A percentile compares a stretch with the other conserved stretches of the same genome.
Evolutionary conservation across 1,140 invertebrate genomes (phyloP).

Genomic region (Drosophila nigrodunni): DNA sequence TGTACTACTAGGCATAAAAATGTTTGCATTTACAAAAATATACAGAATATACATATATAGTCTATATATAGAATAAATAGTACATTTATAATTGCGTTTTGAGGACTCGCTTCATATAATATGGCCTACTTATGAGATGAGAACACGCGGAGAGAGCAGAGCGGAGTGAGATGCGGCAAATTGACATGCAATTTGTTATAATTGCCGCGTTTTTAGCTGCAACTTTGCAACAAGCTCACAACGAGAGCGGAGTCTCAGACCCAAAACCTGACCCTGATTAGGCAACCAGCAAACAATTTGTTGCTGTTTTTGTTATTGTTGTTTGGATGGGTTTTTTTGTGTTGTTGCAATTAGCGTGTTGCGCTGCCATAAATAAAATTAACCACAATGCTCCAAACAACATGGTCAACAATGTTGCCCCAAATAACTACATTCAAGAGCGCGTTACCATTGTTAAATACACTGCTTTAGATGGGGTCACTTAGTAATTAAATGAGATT

Average conservation of each 20-base stretch:
- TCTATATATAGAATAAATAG: slow-evolving; percentile 4
- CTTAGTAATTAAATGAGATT: not conserved
- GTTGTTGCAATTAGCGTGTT: slow-evolving; percentile 72
- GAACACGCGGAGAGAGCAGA: not conserved
- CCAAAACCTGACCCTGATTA: slow-evolving; percentile 69
- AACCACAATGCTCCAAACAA: slow-evolving; percentile 72
- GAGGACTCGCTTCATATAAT: not conserved
- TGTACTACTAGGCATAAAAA: slow-evolving; percentile 70
- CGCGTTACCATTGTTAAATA: slow-evolving; percentile 21
- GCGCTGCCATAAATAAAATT: slow-evolving; percentile 76
- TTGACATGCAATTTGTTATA: slow-evolving; percentile 81
- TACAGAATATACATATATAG: slow-evolving; percentile 24
- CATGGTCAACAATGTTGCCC: slow-evolving; percentile 42
- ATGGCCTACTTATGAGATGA: slow-evolving; percentile 29
- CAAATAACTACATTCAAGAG: slow-evolving; percentile 28
- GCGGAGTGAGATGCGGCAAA: slow-evolving; percentile 27
- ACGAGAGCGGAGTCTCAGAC: slow-evolving; percentile 7
- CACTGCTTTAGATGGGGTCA: slow-evolving; percentile 1
- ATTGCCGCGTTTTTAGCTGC: slow-evolving; percentile 38
- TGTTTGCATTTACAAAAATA: slow-evolving; percentile 74
- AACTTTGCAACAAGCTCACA: not conserved
- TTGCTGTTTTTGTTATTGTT: slow-evolving; percentile 28
- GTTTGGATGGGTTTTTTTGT: slow-evolving; percentile 11
- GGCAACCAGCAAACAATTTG: slow-evolving; percentile 55
- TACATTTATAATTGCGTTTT: slow-evolving; percentile 14